These are phyloP conservation scores for Echiichthys vipera DNA, from an alignment of 2,797 vertebrate species.

Conservation along the genomic window DNA sequence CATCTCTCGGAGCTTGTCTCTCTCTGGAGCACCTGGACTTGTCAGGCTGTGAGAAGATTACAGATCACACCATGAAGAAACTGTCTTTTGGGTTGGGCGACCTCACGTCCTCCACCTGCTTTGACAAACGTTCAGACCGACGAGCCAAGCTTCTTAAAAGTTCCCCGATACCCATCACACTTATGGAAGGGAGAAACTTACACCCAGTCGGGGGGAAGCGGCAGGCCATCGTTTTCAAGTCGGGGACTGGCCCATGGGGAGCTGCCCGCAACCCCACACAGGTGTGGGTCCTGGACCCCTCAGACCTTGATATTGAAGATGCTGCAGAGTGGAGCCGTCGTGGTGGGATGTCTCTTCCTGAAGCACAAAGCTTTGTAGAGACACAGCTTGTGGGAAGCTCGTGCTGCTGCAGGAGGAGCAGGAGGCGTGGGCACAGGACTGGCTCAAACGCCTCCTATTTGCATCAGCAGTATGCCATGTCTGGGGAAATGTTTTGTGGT, in stretches of 20 bases:
- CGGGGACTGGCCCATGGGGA: conserved; percentile 64
- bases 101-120: conserved; percentile 73
- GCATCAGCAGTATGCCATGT: conserved; percentile 88
- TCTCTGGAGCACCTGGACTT: conserved; percentile 93
- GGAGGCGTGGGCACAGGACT: conserved; percentile 89
- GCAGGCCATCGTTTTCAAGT: conserved; percentile 82
- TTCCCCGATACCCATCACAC: conserved; percentile 68
- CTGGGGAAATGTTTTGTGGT: conserved; percentile 88
- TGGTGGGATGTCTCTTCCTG: conserved; percentile 75
- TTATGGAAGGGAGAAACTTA: conserved; percentile 78
- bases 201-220: conserved; percentile 56
- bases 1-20: conserved; percentile 87
- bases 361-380: conserved; percentile 82
- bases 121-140: conserved; percentile 80
- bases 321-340: conserved; percentile 91
- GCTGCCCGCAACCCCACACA: conserved; percentile 58
- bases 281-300: conserved; percentile 92
- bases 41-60: conserved; percentile 97
- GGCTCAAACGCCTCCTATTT: conserved; percentile 82
- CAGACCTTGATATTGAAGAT: conserved; percentile 95
- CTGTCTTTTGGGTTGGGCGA: conserved; percentile 92
- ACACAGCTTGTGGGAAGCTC: conserved; percentile 76
- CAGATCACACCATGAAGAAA: conserved; percentile 90
- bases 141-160: conserved; percentile 82
- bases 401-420: conserved; percentile 88